Evolutionary conservation across 1,140 invertebrate species (phyloP), one percentile per base, ranked within the genome.

Genomic region (Bombus balteatus): DNA sequence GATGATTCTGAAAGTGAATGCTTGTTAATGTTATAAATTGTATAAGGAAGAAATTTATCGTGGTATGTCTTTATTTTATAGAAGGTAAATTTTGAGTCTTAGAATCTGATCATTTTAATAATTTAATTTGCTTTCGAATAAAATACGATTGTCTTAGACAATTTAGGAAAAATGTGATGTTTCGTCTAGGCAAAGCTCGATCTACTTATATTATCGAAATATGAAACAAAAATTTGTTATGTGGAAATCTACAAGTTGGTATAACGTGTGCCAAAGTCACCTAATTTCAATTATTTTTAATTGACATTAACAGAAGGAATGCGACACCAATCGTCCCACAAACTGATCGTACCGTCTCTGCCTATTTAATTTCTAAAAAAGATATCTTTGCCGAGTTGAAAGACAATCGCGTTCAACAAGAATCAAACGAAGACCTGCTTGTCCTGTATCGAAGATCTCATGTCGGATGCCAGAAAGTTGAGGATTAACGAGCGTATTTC

Each of bases 401-500:
- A 28, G 28, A 43, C 12, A 41, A 41, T 59, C 12, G 34, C 28
- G 53, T 62, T 12, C 12, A 62, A 9, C 32, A 18, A n/a, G 28
- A 32, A 43, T 12, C 1, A 32, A 65, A 32, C 37, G 37, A 9
- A 66, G 41, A n/a, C 2, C 65, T 10, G 70, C 43, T 80, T 70
- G 43, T 37, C 65, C 65, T 5, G 53, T 53, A 22, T 15, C 3
- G 13, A n/a, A 68, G 32, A 43, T 70, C 28, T 70, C 65, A 13
- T 22, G 75, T 65, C 25, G 12, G 4, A 47, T 66, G 13, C 41
- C 12, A 15, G 32, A 34, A 66, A 47, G 34, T 37, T 22, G 34
- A 25, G 83, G 68, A 85, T 79, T 47, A 80, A 80, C 43, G 41
- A 37, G 41, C 72, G 57, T 66, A 13, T 83, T 72, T 53, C 76